Percentiles rank a stretch among this genome's conserved stretches.
Evolutionary conservation across 2,888 invertebrate genomes (phyloP).

Genomic region (Crepidodera aurea): DNA sequence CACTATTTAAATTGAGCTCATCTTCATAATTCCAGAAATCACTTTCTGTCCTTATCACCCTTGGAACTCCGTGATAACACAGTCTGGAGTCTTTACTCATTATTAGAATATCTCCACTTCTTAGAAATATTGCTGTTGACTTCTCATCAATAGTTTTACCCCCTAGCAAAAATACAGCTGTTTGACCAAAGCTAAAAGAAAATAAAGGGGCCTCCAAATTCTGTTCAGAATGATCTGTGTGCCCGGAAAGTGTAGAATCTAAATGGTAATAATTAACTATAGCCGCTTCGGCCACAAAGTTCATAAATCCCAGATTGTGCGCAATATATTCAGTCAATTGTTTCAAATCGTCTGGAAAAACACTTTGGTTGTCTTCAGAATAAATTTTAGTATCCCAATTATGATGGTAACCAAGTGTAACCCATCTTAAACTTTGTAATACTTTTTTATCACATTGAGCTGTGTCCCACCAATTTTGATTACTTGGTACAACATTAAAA

Average conservation of each 20-base stretch:
- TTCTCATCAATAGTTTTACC: slow-evolving; percentile 74
- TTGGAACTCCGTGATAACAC: slow-evolving; percentile 94
- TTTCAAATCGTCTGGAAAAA: slow-evolving; percentile 79
- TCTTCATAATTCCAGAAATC: slow-evolving; percentile 62
- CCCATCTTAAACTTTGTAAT: slow-evolving; percentile 82
- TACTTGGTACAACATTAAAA: slow-evolving; percentile 57
- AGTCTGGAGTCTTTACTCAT: slow-evolving; percentile 88
- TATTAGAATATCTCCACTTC: slow-evolving; percentile 89
- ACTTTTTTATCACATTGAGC: slow-evolving; percentile 58
- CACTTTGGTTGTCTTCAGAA: slow-evolving; percentile 70
- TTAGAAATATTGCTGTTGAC: slow-evolving; percentile 76
- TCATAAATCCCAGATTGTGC: slow-evolving; percentile 64
- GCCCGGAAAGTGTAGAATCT: slow-evolving; percentile 91
- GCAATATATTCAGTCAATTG: slow-evolving; percentile 73
- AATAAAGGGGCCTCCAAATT: slow-evolving; percentile 87
- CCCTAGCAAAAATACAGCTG: slow-evolving; percentile 93
- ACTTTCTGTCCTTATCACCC: slow-evolving; percentile 69
- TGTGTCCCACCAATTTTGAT: slow-evolving; percentile 72
- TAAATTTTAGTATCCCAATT: slow-evolving; percentile 96
- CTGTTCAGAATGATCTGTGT: slow-evolving; percentile 93
- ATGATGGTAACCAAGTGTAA: slow-evolving; percentile 96
- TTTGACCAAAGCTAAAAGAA: slow-evolving; percentile 95
- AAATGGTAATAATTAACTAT: slow-evolving; percentile 96
- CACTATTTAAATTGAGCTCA: slow-evolving; percentile 23
- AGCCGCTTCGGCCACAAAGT: slow-evolving; percentile 87